A percentile compares a stretch with the other conserved stretches of the same genome.
Evolutionary conservation across 2,888 invertebrate genomes (phyloP).

Genomic region (Drosophila macrospina): DNA sequence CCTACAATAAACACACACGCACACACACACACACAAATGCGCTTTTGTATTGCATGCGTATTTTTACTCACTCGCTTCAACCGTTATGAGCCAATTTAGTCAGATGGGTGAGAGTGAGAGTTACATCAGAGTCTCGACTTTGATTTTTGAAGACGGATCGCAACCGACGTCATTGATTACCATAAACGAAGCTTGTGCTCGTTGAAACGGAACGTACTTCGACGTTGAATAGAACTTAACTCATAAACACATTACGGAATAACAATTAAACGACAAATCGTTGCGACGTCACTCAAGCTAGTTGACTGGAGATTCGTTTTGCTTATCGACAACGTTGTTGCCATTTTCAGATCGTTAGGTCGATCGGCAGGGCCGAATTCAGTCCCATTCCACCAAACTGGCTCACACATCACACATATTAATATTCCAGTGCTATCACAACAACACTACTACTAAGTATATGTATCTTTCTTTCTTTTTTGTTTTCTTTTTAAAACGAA

Average conservation of each 20-base stretch:
- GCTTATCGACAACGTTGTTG: conserved; percentile 31
- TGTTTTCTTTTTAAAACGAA: not conserved
- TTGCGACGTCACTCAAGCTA: conserved; percentile 22
- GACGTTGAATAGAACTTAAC: conserved; percentile 19
- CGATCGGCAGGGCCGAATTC: conserved; percentile 42
- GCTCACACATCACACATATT: conserved; percentile 38
- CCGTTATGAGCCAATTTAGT: conserved; percentile 41
- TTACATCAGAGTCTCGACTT: conserved; percentile 61
- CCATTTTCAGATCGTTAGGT: conserved; percentile 35
- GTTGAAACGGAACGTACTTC: conserved; percentile 16
- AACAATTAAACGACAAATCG: conserved; percentile 46
- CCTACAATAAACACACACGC: conserved; percentile 15
- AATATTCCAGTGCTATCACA: conserved; percentile 42
- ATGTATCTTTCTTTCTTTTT: conserved; percentile 9
- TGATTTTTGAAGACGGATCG: not conserved
- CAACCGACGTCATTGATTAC: conserved; percentile 55
- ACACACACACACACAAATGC: conserved; percentile 17
- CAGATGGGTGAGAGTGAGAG: conserved; percentile 27
- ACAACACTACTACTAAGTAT: conserved; percentile 19
- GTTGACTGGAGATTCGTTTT: conserved; percentile 36
- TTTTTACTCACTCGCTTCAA: conserved; percentile 45
- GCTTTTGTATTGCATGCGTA: conserved; percentile 40
- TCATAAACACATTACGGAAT: conserved; percentile 25
- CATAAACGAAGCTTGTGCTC: conserved; percentile 17
- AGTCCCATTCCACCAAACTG: conserved; percentile 49